Evolutionary conservation across 2,888 invertebrate species (phyloP).

Genomic region (Isoperla grammatica): DNA sequence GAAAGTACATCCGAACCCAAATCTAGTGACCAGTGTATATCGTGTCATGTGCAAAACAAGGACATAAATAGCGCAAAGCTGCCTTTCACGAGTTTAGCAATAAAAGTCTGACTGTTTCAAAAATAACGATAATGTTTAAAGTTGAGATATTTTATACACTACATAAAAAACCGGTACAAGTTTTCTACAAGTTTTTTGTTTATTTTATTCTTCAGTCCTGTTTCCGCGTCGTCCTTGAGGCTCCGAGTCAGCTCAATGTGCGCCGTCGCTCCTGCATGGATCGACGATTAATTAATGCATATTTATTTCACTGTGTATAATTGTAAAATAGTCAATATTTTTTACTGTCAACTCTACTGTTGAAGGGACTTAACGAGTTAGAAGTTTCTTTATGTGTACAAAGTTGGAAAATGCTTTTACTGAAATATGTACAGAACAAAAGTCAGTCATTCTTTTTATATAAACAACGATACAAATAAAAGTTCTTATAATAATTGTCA

Average conservation of each 20-base stretch:
- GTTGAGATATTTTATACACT: slow-evolving; percentile 15
- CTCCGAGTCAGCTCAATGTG: no score
- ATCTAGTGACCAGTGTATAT: slow-evolving; percentile 20
- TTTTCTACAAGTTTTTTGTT: slow-evolving; percentile 26
- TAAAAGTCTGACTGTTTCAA: slow-evolving; percentile 16
- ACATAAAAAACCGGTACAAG: slow-evolving; percentile 22
- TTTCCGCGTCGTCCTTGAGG: slow-evolving; percentile 11
- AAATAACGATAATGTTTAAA: slow-evolving; percentile 15
- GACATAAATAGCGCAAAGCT: slow-evolving; percentile 15
- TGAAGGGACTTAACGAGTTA: no score
- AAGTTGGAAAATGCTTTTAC: no score
- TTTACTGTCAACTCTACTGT: no score
- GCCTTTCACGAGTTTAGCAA: slow-evolving; percentile 15
- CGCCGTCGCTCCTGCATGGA: no score
- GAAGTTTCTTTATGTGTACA: no score
- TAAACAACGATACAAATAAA: no score
- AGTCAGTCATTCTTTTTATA: no score
- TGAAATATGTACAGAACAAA: no score
- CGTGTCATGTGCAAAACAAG: slow-evolving; percentile 42
- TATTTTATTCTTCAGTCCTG: slow-evolving; percentile 5
- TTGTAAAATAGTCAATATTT: slow-evolving; percentile 35
- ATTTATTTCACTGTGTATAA: slow-evolving; percentile 40
- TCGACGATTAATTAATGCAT: slow-evolving; percentile 46
- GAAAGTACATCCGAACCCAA: slow-evolving; percentile 34
- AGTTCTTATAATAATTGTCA: no score